phyloP scores from a whole-genome alignment of 2,113 vertebrate genomes.

The Microtus richardsoni region DNA sequence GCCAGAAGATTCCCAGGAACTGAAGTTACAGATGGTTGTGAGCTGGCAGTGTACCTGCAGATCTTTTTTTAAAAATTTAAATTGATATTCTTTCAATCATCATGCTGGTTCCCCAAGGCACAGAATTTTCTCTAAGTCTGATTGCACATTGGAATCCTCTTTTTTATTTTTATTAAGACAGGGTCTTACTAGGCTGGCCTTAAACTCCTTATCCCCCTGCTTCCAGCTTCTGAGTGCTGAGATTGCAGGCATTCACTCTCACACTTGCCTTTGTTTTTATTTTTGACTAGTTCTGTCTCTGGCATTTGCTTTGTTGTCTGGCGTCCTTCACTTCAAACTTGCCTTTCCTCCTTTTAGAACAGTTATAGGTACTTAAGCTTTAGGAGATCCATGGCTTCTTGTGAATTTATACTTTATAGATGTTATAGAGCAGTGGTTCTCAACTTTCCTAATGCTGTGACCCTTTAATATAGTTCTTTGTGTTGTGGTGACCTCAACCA shows the following conservation, averaged over 20 bases:
- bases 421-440: not conserved
- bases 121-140: not conserved
- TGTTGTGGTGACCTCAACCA: not conserved
- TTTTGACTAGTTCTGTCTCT: slow-evolving; percentile 40
- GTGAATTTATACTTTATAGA: not conserved
- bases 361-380: not conserved
- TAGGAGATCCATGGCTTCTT: not conserved
- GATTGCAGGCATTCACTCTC: not conserved
- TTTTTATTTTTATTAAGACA: not conserved
- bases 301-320: not conserved
- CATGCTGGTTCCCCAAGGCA: not conserved
- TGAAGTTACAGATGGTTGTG: not conserved
- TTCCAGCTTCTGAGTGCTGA: not conserved
- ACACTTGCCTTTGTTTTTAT: not conserved
- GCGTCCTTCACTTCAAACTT: not conserved
- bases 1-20: not conserved
- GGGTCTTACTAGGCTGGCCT: not conserved
- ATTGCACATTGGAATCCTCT: not conserved
- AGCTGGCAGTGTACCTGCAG: not conserved
- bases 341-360: not conserved
- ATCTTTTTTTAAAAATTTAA: not conserved
- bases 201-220: not conserved
- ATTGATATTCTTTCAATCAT: not conserved
- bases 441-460: not conserved
- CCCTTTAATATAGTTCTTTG: not conserved